Evolutionary conservation across 2,113 vertebrate genomes (phyloP), one percentile per base, ranked within the genome.

Genomic region (Dunckerocampus dactyliophorus): DNA sequence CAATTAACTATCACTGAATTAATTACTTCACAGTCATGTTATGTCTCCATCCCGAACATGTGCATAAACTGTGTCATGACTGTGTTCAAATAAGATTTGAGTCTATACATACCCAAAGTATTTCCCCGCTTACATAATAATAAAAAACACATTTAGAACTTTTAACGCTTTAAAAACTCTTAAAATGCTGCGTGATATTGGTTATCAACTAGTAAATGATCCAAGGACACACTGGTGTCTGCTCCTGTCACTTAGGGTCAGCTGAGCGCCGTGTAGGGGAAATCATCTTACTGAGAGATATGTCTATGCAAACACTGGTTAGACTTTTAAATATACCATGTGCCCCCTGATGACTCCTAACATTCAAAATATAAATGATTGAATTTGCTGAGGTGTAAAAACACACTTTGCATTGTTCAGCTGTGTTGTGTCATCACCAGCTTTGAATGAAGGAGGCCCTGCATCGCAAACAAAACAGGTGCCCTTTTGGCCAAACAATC

Each of bases 401-500:
- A 56, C 67, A 58, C 52, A 8, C 53, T 19, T 48, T 43, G 45
- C 64, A 64, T 71, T 76, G 62, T 70, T 81, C 84, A 87, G 80
- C 76, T 88, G 82, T 76, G 68, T 75, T 19, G 0, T 50, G 58
- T 59, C 65, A 66, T 72, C 63, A 39, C 42, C n/a, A 43, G 13
- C 61, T 45, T 28, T 61, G 57, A 67, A 21, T 70, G 17, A n/a
- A 28, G 22, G 55, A 63, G 70, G 71, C 77, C 79, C 39, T 43
- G 39, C 53, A 72, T 72, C 73, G 69, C 77, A 59, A 64, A 82
- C 71, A 79, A 71, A 84, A 72, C 83, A 86, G 79, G 81, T 84
- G 81, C 57, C 76, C 69, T 69, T 84, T 82, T 81, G 82, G 76
- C 53, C 51, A 67, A 58, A 82, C 59, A 80, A 69, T 69, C 78